A percentile compares a stretch with the other conserved stretches of the same genome.
Conservation (phyloP, 2,113 vertebrate species). For the Patagioenas fasciata region DNA sequence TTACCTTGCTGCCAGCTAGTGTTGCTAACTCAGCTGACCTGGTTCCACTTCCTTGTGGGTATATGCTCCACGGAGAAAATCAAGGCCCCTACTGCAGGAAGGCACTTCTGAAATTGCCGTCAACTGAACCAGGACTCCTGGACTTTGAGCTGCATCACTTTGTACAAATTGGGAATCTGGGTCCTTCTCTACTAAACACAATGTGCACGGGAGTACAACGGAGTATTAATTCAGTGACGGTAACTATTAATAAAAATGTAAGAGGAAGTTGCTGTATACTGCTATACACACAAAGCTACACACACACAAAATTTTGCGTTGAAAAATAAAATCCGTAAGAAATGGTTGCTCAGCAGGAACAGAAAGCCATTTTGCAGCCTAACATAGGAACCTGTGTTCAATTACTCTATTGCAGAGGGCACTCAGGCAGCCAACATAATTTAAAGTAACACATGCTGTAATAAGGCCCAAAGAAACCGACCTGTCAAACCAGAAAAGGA, state of each 20-base stretch:
- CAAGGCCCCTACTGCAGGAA: not conserved
- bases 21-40: not conserved
- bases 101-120: not conserved
- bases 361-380: not conserved
- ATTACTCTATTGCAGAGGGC: not conserved
- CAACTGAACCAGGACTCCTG: not conserved
- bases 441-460: not conserved
- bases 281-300: not conserved
- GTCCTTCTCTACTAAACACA: not conserved
- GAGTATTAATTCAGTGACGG: not conserved
- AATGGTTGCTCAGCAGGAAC: not conserved
- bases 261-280: not conserved
- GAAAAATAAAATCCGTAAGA: not conserved
- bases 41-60: not conserved
- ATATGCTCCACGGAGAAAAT: not conserved
- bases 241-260: not conserved
- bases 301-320: not conserved
- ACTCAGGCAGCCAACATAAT: not conserved
- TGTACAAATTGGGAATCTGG: not conserved
- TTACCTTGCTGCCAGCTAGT: not conserved
- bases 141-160: not conserved
- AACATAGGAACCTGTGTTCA: not conserved
- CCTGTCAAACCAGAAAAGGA: not conserved
- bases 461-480: slow-evolving; percentile 12
- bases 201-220: accelerated